These are phyloP conservation scores for Artemia franciscana DNA, from an alignment of 1,140 invertebrate species.

Conservation along the genomic window DNA sequence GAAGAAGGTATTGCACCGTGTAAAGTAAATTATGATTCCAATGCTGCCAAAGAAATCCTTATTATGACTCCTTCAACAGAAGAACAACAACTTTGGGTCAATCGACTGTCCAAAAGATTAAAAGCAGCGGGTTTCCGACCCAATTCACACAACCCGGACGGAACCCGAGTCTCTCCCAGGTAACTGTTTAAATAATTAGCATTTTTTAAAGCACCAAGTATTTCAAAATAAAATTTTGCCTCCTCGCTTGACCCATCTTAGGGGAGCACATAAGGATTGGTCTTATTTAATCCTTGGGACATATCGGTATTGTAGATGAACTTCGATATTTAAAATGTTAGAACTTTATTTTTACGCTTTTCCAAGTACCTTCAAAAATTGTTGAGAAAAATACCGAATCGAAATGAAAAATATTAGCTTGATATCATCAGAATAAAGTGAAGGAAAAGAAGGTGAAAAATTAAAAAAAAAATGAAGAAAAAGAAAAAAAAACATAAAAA, in stretches of 20 bases:
- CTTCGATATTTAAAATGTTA: too few species aligned
- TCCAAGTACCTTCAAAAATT: too few species aligned
- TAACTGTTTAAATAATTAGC: slow-evolving; percentile 16
- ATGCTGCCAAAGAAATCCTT: slow-evolving; percentile 71
- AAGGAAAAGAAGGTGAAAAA: too few species aligned
- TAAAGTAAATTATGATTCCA: slow-evolving; percentile 80
- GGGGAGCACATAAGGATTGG: too few species aligned
- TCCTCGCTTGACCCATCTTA: neutral
- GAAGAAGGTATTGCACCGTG: slow-evolving; percentile 53
- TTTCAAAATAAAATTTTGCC: neutral
- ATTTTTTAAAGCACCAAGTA: neutral
- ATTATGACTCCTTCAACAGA: slow-evolving; percentile 56
- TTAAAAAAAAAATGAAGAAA: too few species aligned
- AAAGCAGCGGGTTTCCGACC: slow-evolving; percentile 82
- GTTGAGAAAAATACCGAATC: too few species aligned
- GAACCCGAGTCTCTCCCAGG: slow-evolving; percentile 37
- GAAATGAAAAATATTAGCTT: too few species aligned
- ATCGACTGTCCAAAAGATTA: slow-evolving; percentile 67
- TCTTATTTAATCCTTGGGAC: too few species aligned
- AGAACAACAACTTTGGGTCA: slow-evolving; percentile 81
- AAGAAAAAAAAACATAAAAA: too few species aligned
- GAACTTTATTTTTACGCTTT: too few species aligned
- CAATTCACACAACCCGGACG: slow-evolving; percentile 34
- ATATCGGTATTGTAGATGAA: too few species aligned
- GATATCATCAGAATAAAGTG: too few species aligned